Evolutionary conservation across 2,888 invertebrate genomes (phyloP).

Genomic region (Mycalesis mineus): DNA sequence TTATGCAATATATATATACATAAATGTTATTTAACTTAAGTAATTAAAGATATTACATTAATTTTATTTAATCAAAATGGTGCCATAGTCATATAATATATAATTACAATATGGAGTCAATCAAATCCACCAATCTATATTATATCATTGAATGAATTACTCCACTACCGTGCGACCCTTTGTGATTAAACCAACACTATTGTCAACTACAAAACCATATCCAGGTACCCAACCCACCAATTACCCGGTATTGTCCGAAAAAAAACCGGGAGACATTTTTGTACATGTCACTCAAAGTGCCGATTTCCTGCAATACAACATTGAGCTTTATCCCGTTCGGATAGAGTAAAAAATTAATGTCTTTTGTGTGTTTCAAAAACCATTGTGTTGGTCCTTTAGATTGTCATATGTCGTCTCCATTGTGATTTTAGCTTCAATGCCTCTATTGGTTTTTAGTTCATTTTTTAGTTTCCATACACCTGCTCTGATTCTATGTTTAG

Average conservation of each 20-base stretch:
- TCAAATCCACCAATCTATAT: slow-evolving; percentile 33
- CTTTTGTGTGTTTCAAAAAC: slow-evolving; percentile 55
- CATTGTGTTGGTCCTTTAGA: slow-evolving; percentile 69
- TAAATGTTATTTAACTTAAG: background rate
- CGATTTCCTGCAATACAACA: slow-evolving; percentile 32
- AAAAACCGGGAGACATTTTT: slow-evolving; percentile 68
- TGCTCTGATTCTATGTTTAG: slow-evolving; percentile 40
- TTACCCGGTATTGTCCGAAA: slow-evolving; percentile 71
- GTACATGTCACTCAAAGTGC: slow-evolving; percentile 68
- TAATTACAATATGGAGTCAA: slow-evolving; percentile 10
- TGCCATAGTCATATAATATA: background rate
- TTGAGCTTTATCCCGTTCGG: slow-evolving; percentile 32
- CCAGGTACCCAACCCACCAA: slow-evolving; percentile 79
- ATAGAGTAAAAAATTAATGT: slow-evolving; percentile 23
- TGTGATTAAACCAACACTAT: slow-evolving; percentile 45
- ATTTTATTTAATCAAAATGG: background rate
- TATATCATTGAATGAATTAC: slow-evolving; percentile 61
- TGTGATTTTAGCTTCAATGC: slow-evolving; percentile 68
- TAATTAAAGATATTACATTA: background rate
- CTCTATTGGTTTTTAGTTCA: slow-evolving; percentile 55
- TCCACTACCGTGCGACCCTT: slow-evolving; percentile 54
- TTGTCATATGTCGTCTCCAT: slow-evolving; percentile 76
- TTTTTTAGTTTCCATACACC: slow-evolving; percentile 59
- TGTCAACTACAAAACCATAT: slow-evolving; percentile 60
- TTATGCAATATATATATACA: background rate